Evolutionary conservation across 1,140 invertebrate species (phyloP), one percentile per base, ranked within the genome.

Genomic region (Drosophila carrolli): DNA sequence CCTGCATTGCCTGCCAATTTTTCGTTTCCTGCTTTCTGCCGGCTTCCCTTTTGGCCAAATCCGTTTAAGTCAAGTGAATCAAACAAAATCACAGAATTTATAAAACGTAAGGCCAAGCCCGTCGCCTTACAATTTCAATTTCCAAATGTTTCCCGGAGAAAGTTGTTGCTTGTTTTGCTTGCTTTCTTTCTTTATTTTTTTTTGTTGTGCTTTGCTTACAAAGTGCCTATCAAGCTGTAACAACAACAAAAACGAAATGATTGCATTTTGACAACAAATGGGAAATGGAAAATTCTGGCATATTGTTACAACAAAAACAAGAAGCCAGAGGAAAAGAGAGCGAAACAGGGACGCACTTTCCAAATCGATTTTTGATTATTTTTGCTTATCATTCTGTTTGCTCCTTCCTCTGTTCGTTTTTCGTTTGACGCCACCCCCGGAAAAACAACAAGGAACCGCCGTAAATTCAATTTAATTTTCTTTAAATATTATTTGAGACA

Each of bases 381-480:
- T 83, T 83, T 59, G 74, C 75, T 86, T 88, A 86, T 88, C 79
- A 88, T 79, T 86, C 70, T 63, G 62, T 59, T 77, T 63, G 53
- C 72, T 55, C 32, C 57, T 14, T 47, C 38, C 61, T 47, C 19
- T 8, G 16, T 8, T 19, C 44, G 6, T 10, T 41, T 48, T 43
- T 29, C 35, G 11, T 9, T 14, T 14, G 5, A 3, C 7, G 16
- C 6, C 19, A 14, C 27, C 46, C 10, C 1, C 10, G 44, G 14
- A 47, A 55, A 29, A 71, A 54, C 48, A 44, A 74, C 71, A 75
- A 59, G 41, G 61, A 78, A 75, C 66, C 62, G 70, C 37, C 55
- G 84, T 80, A 89, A 89, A 89, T 89, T 89, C 85, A 89, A 89
- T 89, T 89, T 89, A 89, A 89, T 89, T 89, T 89, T 89, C 84